phyloP scores from a whole-genome alignment of 2,888 invertebrate species.

The Caprella mutica region DNA sequence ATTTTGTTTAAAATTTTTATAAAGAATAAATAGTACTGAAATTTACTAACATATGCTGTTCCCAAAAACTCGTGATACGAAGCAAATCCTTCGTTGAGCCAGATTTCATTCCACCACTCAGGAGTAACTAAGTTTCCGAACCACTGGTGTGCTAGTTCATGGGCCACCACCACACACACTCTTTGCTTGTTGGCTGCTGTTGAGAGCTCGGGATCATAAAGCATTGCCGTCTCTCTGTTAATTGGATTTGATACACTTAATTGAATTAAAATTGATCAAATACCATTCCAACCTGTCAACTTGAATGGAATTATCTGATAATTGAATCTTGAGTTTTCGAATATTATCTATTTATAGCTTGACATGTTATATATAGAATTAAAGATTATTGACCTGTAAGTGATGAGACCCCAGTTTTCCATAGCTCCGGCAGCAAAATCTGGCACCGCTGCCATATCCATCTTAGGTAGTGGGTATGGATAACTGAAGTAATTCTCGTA shows the following conservation, averaged over 20 bases:
- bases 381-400: conserved; percentile 47
- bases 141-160: conserved; percentile 65
- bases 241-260: too few species aligned
- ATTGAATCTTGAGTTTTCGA: too few species aligned
- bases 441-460: conserved; percentile 54
- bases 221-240: conserved; percentile 39
- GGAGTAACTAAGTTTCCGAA: conserved; percentile 46
- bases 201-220: conserved; percentile 38
- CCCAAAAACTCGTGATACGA: conserved; percentile 56
- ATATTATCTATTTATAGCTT: too few species aligned
- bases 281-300: too few species aligned
- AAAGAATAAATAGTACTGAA: background rate
- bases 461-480: conserved; percentile 49
- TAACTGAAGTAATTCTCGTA: conserved; percentile 52
- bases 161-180: conserved; percentile 46
- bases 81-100: conserved; percentile 52
- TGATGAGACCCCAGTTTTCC: conserved; percentile 66
- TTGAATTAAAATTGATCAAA: too few species aligned
- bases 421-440: conserved; percentile 58
- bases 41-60: conserved; percentile 45
- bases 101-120: conserved; percentile 43
- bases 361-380: too few species aligned
- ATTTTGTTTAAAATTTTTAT: too few species aligned
- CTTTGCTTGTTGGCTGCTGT: conserved; percentile 37
- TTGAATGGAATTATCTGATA: too few species aligned